Base-by-base conservation (phyloP, 2,888 invertebrate species). In the Disparrhopalites patrizii region DNA sequence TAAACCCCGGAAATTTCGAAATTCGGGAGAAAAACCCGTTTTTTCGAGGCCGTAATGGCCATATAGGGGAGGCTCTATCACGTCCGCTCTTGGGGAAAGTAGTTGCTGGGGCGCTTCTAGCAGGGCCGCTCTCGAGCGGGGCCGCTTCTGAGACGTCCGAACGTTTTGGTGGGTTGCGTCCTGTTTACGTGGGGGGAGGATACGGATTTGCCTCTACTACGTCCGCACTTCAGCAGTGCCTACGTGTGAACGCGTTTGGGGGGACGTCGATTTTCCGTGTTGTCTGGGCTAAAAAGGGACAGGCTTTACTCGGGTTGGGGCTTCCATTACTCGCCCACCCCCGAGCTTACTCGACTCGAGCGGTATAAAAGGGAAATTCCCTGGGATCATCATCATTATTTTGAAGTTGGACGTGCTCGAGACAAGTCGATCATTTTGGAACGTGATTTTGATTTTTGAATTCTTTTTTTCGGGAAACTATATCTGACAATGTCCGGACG, bases 401-500 rank as follows among this genome's bases (percentile, higher is more conserved):
- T 3, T 25, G 7, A 20, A 54, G 27, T 18, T 54, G 54, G 15
- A 27, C n/a, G 2, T 5, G 31, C 25, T 54, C n/a, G 7, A 25
- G 31, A 28, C 5, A 3, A 23, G 25, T 23, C 4, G 23, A 27
- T 52, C 5, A 25, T 52, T 28, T 52, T 3, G 18, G 18, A 3
- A 20, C 13, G 25, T 13, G 18, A 15, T 13, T 15, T 47, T 13
- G 25, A 27, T 51, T 27, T 43, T 43, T 43, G n/a, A 47, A 47
- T 20, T 47, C 7, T 3, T 15, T 47, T 47, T 3, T 23, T 47
- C 3, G 25, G 25, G 2, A 3, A 47, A n/a, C 20, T 3, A 47
- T 23, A 47, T 8, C 20, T 36, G 25, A 68, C n/a, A 64, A 80
- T 80, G 80, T 79, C 79, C 67, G 80, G 80, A 62, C 79, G 80